Evolutionary conservation across 2,888 invertebrate species (phyloP), one percentile per base, ranked within the genome.

Genomic region (Fragum whitleyi): DNA sequence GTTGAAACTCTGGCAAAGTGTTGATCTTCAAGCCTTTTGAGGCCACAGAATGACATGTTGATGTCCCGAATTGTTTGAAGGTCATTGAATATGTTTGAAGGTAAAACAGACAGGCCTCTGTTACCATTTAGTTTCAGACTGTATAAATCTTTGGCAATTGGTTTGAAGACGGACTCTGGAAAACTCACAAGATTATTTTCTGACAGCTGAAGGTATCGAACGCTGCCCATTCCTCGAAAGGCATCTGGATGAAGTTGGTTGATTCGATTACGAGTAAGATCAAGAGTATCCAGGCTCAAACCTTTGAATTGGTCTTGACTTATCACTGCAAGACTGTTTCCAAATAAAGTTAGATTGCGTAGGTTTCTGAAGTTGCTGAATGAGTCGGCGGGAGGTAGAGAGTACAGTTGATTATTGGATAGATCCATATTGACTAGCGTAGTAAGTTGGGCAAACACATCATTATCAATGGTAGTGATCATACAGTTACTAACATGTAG

Each of bases 141-240:
- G 61, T 77, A 83, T 6, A 92, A 29, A 53, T 88, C 77, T 11
- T 81, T 78, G 21, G 87, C 86, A 16, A 89, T 81, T 19, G 87
- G 89, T 21, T 85, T 81, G 28, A 92, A 83, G 21, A 87, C 76
- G 21, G 74, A 62, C 1, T 77, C 79, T 5, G 80, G 86, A 39
- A 91, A 71, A 28, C 73, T 70, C 47, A 79, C 78, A 14, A 92
- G 79, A 9, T 71, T 82, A 75, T 92, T 92, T 55, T 79, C 72
- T 2, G 91, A 91, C n/a, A 92, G 78, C 68, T 90, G 88, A 16
- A 92, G 74, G 29, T 85, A 73, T 16, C 85, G 79, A 7, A 90
- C 77, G 23, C 81, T 81, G 32, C 83, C 79, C 65, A 87, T 77
- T 21, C 81, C 74, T 53, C 88, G 88, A 23, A 87, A 83, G 5